Evolutionary conservation across 2,113 vertebrate genomes (phyloP).

Genomic region (Eurystomus gularis): DNA sequence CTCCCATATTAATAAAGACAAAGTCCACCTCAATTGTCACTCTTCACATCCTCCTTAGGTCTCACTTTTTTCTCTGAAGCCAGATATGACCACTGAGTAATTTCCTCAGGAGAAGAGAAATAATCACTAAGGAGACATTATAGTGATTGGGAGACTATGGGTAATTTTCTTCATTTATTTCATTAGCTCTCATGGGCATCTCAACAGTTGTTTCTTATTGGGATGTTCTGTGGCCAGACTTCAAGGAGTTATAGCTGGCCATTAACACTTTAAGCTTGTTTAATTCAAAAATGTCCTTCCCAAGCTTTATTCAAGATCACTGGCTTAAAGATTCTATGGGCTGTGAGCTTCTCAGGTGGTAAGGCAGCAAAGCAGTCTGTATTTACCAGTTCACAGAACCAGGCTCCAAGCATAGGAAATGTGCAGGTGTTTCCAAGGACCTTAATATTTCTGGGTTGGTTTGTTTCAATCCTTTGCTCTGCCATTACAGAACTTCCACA

Average conservation of each 20-base stretch:
- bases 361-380: neutral
- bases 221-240: neutral
- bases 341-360: neutral
- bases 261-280: neutral
- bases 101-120: neutral
- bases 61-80: neutral
- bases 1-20: neutral
- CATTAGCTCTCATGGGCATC: neutral
- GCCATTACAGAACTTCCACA: neutral
- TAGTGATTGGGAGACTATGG: neutral
- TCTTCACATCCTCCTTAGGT: neutral
- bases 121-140: neutral
- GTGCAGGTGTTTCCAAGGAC: neutral
- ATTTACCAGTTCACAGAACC: neutral
- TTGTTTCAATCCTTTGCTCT: neutral
- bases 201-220: neutral
- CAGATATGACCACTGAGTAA: neutral
- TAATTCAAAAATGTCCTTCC: neutral
- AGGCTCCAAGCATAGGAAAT: neutral
- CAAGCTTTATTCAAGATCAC: neutral
- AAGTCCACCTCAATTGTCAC: neutral
- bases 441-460: neutral
- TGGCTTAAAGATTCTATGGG: neutral
- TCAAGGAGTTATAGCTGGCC: neutral
- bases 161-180: neutral